Percentiles rank a stretch among this genome's conserved stretches.
Evolutionary conservation across 2,888 invertebrate species (phyloP).

Genomic region (Eristalis intricaria): DNA sequence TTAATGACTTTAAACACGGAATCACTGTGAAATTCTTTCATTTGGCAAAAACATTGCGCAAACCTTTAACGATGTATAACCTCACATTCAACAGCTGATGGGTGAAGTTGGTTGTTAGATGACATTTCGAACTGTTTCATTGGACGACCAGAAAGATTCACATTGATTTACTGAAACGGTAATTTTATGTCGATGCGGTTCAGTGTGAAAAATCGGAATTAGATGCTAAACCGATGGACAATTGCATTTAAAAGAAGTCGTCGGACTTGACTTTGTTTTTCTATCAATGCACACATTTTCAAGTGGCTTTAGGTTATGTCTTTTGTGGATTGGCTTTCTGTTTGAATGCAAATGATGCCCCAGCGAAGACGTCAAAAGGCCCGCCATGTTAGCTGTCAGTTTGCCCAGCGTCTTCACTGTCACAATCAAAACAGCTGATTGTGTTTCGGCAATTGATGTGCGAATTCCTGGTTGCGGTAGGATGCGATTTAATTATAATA

Average conservation of each 20-base stretch:
- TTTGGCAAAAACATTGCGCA: slow-evolving; percentile 55
- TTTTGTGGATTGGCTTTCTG: background rate
- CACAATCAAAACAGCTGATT: slow-evolving; percentile 32
- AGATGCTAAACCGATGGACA: too few species aligned
- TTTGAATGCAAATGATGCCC: background rate
- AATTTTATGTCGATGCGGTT: too few species aligned
- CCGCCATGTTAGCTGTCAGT: background rate
- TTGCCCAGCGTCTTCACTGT: background rate
- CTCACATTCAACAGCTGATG: slow-evolving; percentile 19
- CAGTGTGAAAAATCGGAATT: too few species aligned
- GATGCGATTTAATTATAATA: slow-evolving; percentile 2
- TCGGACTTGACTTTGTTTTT: too few species aligned
- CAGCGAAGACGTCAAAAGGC: background rate
- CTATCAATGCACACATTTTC: too few species aligned
- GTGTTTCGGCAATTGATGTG: background rate
- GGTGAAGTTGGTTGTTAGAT: background rate
- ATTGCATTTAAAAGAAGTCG: too few species aligned
- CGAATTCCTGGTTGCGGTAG: background rate
- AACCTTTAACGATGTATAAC: slow-evolving; percentile 21
- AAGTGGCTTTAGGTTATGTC: too few species aligned
- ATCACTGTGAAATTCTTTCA: slow-evolving; percentile 25
- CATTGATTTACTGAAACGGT: background rate
- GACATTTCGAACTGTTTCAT: background rate
- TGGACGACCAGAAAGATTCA: background rate
- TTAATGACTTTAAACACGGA: slow-evolving; percentile 21